A percentile compares a stretch with the other conserved stretches of the same genome.
Conservation (phyloP, 2,113 vertebrate species). For the Proteles cristata region DNA sequence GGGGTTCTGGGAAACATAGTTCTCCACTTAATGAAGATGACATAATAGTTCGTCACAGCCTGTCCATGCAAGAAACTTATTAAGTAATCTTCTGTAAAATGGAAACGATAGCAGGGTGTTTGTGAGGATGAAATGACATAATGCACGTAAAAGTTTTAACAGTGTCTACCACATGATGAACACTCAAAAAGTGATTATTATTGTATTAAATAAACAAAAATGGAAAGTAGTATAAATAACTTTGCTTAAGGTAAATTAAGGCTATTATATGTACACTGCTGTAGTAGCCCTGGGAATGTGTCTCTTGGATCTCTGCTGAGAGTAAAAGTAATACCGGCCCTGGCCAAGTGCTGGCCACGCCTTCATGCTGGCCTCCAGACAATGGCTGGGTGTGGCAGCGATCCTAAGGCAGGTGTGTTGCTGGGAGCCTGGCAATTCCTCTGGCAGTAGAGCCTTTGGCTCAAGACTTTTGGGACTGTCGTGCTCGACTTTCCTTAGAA, state of each 20-base stretch:
- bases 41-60: background rate
- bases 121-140: background rate
- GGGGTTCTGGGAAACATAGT: background rate
- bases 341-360: background rate
- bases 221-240: background rate
- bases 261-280: background rate
- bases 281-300: background rate
- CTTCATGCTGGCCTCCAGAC: background rate
- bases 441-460: background rate
- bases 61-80: background rate
- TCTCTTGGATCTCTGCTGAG: background rate
- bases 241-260: constrained; percentile 3
- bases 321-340: background rate
- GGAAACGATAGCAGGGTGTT: background rate
- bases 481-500: background rate
- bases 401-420: background rate
- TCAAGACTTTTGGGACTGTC: background rate
- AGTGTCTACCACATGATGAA: background rate
- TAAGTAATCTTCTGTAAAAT: constrained; percentile 44
- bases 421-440: background rate
- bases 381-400: background rate
- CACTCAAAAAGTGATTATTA: background rate
- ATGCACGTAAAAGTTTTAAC: background rate
- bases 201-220: background rate
- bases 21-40: background rate